phyloP scores from a whole-genome alignment of 2,797 vertebrate species.

The Clarias laeviceps region DNA sequence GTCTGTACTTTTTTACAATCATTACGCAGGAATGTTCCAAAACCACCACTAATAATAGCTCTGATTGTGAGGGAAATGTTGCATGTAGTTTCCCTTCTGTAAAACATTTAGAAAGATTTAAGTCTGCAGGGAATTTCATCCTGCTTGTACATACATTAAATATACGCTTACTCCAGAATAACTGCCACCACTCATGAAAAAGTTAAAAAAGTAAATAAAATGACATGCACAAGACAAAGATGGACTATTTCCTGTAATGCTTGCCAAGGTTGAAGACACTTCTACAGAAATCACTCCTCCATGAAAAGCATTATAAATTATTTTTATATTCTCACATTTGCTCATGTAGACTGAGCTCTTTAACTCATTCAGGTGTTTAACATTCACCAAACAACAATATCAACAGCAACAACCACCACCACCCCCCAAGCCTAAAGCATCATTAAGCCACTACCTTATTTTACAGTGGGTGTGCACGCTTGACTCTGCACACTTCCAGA shows the following conservation, averaged over 20 bases:
- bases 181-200: not conserved
- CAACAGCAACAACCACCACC: not conserved
- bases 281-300: not conserved
- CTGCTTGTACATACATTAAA: not conserved
- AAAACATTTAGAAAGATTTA: constrained; percentile 35
- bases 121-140: constrained; percentile 21
- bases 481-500: not conserved
- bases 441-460: not conserved
- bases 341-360: not conserved
- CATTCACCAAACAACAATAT: not conserved
- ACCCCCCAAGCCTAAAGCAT: not conserved
- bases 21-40: constrained; percentile 69
- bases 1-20: constrained; percentile 61
- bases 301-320: not conserved
- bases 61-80: constrained; percentile 63
- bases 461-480: not conserved
- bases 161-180: not conserved
- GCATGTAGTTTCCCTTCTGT: constrained; percentile 55
- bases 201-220: not conserved
- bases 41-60: constrained; percentile 69
- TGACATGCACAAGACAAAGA: not conserved
- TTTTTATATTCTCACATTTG: not conserved
- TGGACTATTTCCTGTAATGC: not conserved
- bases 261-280: not conserved
- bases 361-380: not conserved